Evolutionary conservation across 2,797 vertebrate species (phyloP), one percentile per base, ranked within the genome.

Genomic region (Poeciliopsis gracilis): DNA sequence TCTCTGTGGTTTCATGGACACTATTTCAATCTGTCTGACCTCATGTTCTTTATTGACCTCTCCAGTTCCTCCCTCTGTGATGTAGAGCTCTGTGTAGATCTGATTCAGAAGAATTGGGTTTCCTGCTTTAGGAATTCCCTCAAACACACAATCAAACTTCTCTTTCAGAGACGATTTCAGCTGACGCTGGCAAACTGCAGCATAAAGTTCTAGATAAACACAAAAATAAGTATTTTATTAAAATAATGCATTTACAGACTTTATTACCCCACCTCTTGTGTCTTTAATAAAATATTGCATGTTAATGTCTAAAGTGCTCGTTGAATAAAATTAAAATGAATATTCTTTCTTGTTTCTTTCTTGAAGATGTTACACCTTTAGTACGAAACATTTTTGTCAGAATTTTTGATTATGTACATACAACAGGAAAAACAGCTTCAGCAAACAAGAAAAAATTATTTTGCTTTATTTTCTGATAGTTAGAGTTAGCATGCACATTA

Each of bases 61-160:
- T 53, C 18, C 46, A 13, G 7, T 16, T 10, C 51, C 51, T 41
- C 51, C 51, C 72, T 28, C 51, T n/a, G 36, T 74, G 36, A 74
- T 28, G 72, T 74, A 57, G 72, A 74, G 72, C 51, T 74, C 72
- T 5, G 72, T 74, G 72, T 74, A 74, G 51, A 43, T 74, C 25
- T 74, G 72, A 10, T 38, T 13, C 0, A 67, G 63, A 12, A 41
- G 0, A 0, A 2, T 41, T 67, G 9, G 20, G 63, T 41, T 67
- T 67, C 63, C 36, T 67, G 63, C 63, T 41, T 41, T 67, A 41
- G 36, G 9, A 25, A 67, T 25, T 5, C 63, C 63, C 20, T 67
- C 63, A 67, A 41, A 67, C 36, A 67, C 20, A 25, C 20, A 41
- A 4, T 67, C 20, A 20, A 67, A 41, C 63, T 38, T 67, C 20